Evolutionary conservation across 1,140 invertebrate genomes (phyloP).

Genomic region (Coenobita brevimanus): DNA sequence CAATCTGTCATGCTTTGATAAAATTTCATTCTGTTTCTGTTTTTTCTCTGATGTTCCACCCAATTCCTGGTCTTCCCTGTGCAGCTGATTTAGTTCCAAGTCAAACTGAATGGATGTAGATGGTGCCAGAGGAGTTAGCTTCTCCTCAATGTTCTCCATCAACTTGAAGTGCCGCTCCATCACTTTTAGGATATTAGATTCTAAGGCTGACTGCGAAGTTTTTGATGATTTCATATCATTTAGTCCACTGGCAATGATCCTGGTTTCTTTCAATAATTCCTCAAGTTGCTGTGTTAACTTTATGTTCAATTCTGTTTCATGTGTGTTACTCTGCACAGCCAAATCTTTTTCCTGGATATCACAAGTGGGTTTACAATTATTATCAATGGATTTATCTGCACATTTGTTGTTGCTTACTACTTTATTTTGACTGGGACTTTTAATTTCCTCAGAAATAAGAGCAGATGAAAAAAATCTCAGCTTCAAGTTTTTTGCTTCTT

Average conservation of each 20-base stretch:
- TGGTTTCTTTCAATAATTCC: conserved; percentile 28
- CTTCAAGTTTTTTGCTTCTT: too few relatives aligned
- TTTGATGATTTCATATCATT: conserved; percentile 40
- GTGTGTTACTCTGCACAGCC: too few relatives aligned
- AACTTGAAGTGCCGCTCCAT: conserved; percentile 35
- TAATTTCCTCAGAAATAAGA: too few relatives aligned
- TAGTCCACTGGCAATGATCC: conserved; percentile 5
- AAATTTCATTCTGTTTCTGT: conserved; percentile 19
- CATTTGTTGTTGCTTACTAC: too few relatives aligned
- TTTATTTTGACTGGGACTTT: too few relatives aligned
- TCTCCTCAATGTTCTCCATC: conserved; percentile 45
- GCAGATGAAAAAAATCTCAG: too few relatives aligned
- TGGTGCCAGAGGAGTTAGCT: background rate
- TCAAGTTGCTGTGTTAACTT: conserved; percentile 10
- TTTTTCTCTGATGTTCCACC: conserved; percentile 12
- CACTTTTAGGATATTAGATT: conserved; percentile 6
- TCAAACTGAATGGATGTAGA: background rate
- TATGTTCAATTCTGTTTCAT: background rate
- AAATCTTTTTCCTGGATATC: too few relatives aligned
- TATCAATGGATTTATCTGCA: too few relatives aligned
- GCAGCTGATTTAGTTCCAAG: background rate
- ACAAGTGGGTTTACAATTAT: too few relatives aligned
- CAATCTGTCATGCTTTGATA: conserved; percentile 34
- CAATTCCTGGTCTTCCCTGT: conserved; percentile 36
- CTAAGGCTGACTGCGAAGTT: conserved; percentile 24